Percentiles rank a stretch among this genome's conserved stretches.
Evolutionary conservation across 2,113 vertebrate genomes (phyloP).

Genomic region (Anthoscopus minutus): DNA sequence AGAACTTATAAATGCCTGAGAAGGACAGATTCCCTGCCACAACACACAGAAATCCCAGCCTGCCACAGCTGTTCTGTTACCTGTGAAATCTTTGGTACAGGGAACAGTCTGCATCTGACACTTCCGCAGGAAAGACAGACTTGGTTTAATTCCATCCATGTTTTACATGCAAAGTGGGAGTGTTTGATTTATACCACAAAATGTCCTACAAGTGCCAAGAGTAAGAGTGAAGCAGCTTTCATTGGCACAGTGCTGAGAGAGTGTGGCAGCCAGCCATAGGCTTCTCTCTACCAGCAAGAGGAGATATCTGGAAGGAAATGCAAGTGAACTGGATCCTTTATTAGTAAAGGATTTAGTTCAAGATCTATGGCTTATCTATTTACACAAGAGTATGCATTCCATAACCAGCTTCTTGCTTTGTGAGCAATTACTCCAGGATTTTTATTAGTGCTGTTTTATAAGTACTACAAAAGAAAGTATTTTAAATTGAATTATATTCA

Average conservation of each 20-base stretch:
- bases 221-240: neutral
- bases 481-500: neutral
- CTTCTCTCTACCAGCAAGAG: neutral
- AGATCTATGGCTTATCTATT: neutral
- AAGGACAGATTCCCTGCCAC: neutral
- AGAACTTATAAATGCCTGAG: neutral
- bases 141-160: neutral
- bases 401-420: neutral
- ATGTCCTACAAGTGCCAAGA: neutral
- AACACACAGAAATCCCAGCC: neutral
- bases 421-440: neutral
- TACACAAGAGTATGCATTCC: accelerated
- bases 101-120: neutral
- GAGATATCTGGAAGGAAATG: neutral
- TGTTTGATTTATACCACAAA: neutral
- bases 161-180: neutral
- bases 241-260: neutral
- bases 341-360: neutral
- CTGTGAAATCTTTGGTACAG: neutral
- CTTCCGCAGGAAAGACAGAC: neutral
- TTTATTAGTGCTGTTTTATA: neutral
- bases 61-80: neutral
- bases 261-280: neutral
- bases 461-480: neutral
- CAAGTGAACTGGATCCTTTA: neutral